Evolutionary conservation across 1,140 invertebrate species (phyloP), one percentile per base, ranked within the genome.

Genomic region (Adelges cooleyi): DNA sequence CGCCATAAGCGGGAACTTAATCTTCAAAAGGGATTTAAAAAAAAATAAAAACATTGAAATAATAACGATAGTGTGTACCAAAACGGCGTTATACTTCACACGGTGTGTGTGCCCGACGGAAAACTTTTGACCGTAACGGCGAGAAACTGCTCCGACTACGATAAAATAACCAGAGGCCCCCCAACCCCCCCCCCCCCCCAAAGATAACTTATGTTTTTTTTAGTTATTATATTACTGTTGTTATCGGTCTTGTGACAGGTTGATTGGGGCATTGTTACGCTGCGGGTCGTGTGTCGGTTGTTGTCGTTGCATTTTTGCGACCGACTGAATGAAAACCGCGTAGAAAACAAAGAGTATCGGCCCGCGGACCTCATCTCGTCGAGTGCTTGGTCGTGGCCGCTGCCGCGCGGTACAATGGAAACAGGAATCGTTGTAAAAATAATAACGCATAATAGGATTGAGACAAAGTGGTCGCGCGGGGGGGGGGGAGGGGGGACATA

Each of bases 381-480:
- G 40, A 23, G 20, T 27, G 13, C 38, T 22, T n/a, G 4, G 22
- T 33, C 17, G n/a, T 4, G 8, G 9, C 11, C 15, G n/a, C 3
- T n/a, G 29, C 15, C 29, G 53, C 53, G 54, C 38, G 20, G 54
- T 20, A 53, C 33, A 66, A 38, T 51, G 33, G 33, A 40, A 51
- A 49, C 27, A 23, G 29, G 46, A 49, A 65, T 52, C 65, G 33
- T 36, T 17, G 65, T 49, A 48, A 48, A 36, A 51, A 25, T 53
- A 40, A 33, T 36, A 42, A 50, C 23, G n/a, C n/a, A 44, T 27
- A 25, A 6, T 3, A n/a, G 33, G 49, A 18, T 15, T n/a, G n/a
- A 20, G 36, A 38, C 48, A n/a, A n/a, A n/a, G n/a, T n/a, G n/a
- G n/a, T n/a, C n/a, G 62, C 5, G 33, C 48, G 22, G 65, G 20